phyloP scores from a whole-genome alignment of 2,113 vertebrate species.

The Xerus inauris region DNA sequence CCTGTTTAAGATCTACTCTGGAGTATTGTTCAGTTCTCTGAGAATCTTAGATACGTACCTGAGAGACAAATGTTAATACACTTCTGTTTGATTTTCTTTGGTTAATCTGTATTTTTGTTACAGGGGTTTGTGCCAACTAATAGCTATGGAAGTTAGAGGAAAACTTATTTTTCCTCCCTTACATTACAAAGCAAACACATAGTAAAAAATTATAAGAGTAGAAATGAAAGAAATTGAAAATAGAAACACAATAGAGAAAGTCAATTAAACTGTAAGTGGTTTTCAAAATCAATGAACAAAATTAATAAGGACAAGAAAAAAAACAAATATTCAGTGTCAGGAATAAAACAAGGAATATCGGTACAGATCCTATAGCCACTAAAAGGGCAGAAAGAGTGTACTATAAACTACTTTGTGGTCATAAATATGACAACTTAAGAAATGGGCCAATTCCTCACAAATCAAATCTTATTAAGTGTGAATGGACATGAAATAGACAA shows the following conservation, averaged over 20 bases:
- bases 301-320: not conserved
- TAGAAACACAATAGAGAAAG: not conserved
- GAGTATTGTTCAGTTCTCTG: not conserved
- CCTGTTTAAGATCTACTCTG: not conserved
- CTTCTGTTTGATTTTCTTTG: not conserved
- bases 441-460: not conserved
- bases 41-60: not conserved
- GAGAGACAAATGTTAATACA: not conserved
- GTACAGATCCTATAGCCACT: not conserved
- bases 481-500: not conserved
- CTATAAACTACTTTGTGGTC: not conserved
- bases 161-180: not conserved
- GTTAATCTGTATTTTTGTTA: not conserved
- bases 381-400: not conserved
- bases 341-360: not conserved
- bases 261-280: not conserved
- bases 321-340: not conserved
- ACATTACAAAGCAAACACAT: not conserved
- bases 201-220: not conserved
- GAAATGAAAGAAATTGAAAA: not conserved
- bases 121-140: not conserved
- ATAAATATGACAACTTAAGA: not conserved
- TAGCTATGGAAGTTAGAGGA: not conserved
- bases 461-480: not conserved
- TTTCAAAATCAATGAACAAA: not conserved